These are phyloP conservation scores for Epistrophella euchroma DNA, from an alignment of 2,888 invertebrate species.

Conservation along the genomic window DNA sequence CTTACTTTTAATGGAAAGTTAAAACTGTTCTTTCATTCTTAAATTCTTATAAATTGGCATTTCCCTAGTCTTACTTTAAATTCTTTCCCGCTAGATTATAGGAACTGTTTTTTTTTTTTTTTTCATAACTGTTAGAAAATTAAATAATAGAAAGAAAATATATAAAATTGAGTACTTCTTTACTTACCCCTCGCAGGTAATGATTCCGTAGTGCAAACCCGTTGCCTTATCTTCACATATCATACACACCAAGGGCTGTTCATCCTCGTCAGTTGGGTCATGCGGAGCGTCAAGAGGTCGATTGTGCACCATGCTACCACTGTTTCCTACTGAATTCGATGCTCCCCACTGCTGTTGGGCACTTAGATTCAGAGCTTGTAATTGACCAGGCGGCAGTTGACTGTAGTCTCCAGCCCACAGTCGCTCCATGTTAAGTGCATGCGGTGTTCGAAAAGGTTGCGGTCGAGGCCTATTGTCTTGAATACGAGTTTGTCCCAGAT, in stretches of 20 bases:
- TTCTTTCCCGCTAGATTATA: no score
- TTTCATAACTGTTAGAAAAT: no score
- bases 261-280: constrained; percentile 89
- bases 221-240: constrained; percentile 99
- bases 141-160: no score
- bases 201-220: constrained; percentile 98
- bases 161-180: not conserved
- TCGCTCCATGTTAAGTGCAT: constrained; percentile 95
- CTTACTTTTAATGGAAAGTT: no score
- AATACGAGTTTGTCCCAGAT: constrained; percentile 89
- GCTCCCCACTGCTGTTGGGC: constrained; percentile 85
- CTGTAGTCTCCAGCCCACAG: constrained; percentile 95
- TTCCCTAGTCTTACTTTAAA: no score
- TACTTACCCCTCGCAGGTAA: constrained; percentile 96
- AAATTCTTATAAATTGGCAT: no score
- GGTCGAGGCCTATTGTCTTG: constrained; percentile 83
- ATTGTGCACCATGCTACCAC: constrained; percentile 75
- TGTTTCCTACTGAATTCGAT: constrained; percentile 78
- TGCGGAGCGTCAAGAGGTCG: constrained; percentile 81
- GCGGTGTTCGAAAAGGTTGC: constrained; percentile 84
- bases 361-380: constrained; percentile 91
- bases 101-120: no score
- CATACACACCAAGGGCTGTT: constrained; percentile 98
- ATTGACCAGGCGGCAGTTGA: constrained; percentile 92
- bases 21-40: no score